These are phyloP conservation scores for Nemapogon koenigi DNA, from an alignment of 2,888 invertebrate genomes.

Conservation along the genomic window DNA sequence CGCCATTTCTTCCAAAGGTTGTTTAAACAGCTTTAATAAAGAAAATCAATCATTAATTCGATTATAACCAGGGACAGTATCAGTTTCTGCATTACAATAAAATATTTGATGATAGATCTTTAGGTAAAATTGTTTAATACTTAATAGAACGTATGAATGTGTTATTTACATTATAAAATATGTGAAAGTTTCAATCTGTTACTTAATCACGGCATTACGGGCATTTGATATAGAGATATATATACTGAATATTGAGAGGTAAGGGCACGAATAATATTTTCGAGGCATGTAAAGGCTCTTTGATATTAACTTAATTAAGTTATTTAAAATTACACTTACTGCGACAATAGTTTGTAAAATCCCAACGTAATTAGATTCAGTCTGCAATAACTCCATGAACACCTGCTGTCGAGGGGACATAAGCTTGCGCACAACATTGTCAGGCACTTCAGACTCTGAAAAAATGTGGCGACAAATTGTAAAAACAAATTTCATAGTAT, in stretches of 20 bases:
- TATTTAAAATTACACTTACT: constrained; percentile 60
- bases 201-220: not conserved
- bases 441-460: constrained; percentile 61
- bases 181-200: not conserved
- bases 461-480: constrained; percentile 8
- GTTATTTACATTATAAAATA: not conserved
- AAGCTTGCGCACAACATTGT: constrained; percentile 71
- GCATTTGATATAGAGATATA: too few relatives aligned
- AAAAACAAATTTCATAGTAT: constrained; percentile 2
- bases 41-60: not conserved
- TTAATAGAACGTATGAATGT: too few relatives aligned
- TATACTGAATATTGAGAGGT: too few relatives aligned
- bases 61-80: not conserved
- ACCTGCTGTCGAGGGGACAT: constrained; percentile 82
- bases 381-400: constrained; percentile 91
- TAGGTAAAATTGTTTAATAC: not conserved
- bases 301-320: too few relatives aligned
- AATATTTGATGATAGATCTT: not conserved
- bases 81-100: not conserved
- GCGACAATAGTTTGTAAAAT: constrained; percentile 93
- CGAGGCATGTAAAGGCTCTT: too few relatives aligned
- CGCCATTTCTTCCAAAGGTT: constrained; percentile 86
- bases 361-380: constrained; percentile 96
- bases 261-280: too few relatives aligned
- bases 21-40: constrained; percentile 82